Conservation (phyloP, 2,113 vertebrate species). For the Glaucidium brasilianum region DNA sequence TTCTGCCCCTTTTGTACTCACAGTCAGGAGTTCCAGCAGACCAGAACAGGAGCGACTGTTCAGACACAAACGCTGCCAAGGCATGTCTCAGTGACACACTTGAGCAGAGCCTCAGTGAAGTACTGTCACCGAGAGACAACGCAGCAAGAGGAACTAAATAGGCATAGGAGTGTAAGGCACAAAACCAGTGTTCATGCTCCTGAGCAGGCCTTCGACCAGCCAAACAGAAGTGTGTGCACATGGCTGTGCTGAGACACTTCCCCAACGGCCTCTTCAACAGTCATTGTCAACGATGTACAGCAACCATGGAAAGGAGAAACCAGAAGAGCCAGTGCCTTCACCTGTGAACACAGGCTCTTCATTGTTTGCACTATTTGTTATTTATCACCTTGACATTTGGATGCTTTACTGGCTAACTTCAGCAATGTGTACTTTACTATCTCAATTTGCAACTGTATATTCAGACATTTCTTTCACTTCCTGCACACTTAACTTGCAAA, state of each 20-base stretch:
- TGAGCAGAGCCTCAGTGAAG: not conserved
- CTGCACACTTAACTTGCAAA: not conserved
- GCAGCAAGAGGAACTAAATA: not conserved
- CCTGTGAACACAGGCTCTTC: not conserved
- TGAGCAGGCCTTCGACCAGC: not conserved
- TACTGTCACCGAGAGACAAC: fast-evolving
- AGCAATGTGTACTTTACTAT: not conserved
- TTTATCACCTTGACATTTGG: not conserved
- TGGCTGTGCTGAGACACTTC: not conserved
- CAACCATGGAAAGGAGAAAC: not conserved
- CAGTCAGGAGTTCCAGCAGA: not conserved
- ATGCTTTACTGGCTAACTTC: not conserved
- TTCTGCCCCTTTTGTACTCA: not conserved
- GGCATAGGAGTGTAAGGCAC: not conserved
- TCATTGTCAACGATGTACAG: fast-evolving
- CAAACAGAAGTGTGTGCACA: not conserved
- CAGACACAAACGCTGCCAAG: not conserved
- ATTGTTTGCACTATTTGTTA: not conserved
- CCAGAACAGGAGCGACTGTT: not conserved
- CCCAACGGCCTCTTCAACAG: not conserved
- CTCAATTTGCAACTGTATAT: not conserved
- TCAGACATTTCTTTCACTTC: not conserved
- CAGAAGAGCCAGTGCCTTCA: not conserved
- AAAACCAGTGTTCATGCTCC: fast-evolving
- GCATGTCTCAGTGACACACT: not conserved